Evolutionary conservation across 2,888 invertebrate genomes (phyloP).

Genomic region (Tillus elongatus): DNA sequence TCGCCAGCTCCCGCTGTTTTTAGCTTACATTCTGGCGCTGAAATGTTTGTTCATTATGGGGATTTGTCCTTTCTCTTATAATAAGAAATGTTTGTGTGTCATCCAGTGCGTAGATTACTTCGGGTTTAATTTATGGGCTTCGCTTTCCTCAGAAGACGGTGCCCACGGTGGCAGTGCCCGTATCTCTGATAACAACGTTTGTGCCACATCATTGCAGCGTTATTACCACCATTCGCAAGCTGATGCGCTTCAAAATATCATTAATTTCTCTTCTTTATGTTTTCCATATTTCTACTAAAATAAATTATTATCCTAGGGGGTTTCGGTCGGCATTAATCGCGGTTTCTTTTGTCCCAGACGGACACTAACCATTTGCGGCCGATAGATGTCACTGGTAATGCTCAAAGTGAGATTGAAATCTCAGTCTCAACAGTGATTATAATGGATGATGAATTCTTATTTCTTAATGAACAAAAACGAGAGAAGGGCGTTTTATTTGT

Average conservation of each 20-base stretch:
- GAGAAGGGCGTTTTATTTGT: no score
- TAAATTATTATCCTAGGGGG: neutral
- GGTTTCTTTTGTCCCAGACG: no score
- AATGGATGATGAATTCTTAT: no score
- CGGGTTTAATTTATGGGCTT: slow-evolving; percentile 18
- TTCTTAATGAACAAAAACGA: no score
- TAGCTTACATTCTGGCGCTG: slow-evolving; percentile 2
- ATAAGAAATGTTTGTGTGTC: slow-evolving; percentile 22
- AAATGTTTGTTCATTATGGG: slow-evolving; percentile 23
- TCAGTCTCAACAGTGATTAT: no score
- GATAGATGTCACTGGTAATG: no score
- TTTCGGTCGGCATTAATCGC: neutral
- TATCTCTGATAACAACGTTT: slow-evolving; percentile 17
- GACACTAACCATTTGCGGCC: no score
- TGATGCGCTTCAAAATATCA: slow-evolving; percentile 1
- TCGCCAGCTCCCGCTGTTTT: neutral
- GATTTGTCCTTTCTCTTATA: slow-evolving; percentile 22
- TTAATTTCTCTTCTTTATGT: slow-evolving; percentile 3
- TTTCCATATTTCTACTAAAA: slow-evolving; percentile 3
- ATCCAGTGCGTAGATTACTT: slow-evolving; percentile 19
- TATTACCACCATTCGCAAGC: slow-evolving; percentile 1
- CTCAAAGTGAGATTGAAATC: no score
- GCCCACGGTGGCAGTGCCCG: slow-evolving; percentile 5
- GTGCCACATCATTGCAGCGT: neutral
- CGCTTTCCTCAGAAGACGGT: slow-evolving; percentile 14